Evolutionary conservation across 2,113 vertebrate genomes (phyloP).

Genomic region (Stomatorhinus ivindoensis): DNA sequence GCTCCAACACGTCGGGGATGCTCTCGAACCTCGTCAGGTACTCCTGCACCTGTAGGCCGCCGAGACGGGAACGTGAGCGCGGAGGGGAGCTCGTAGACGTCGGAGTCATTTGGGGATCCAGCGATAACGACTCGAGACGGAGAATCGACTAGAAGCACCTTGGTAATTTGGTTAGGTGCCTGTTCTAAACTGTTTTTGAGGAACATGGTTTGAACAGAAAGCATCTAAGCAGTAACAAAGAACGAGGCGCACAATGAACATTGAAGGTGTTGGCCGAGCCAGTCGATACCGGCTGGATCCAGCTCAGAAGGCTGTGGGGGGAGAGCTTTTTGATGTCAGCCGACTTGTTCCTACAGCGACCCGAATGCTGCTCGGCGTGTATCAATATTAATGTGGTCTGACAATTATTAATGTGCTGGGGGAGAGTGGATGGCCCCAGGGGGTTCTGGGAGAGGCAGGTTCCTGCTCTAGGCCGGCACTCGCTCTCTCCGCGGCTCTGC

Average conservation of each 20-base stretch:
- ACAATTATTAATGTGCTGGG: not conserved
- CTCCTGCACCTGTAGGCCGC: conserved; percentile 79
- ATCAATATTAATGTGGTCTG: not conserved
- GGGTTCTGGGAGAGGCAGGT: not conserved
- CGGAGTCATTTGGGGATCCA: not conserved
- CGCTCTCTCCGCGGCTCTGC: not conserved
- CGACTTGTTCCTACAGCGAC: no score
- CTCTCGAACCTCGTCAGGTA: conserved; percentile 91
- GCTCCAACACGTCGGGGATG: conserved; percentile 96
- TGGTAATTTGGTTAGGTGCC: not conserved
- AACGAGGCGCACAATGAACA: not conserved
- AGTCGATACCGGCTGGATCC: not conserved
- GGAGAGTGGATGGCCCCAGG: not conserved
- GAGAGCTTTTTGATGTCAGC: not conserved
- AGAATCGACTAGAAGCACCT: not conserved
- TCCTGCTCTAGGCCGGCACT: not conserved
- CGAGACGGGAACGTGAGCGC: not conserved
- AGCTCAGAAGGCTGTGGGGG: not conserved
- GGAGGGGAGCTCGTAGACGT: not conserved
- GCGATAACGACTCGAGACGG: not conserved
- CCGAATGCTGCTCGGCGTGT: not conserved
- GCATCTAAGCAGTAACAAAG: not conserved
- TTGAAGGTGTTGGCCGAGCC: not conserved
- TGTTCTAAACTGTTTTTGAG: not conserved
- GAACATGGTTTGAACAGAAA: not conserved